These are phyloP conservation scores for Pegoplata infirma DNA, from an alignment of 2,888 invertebrate species.

Conservation along the genomic window DNA sequence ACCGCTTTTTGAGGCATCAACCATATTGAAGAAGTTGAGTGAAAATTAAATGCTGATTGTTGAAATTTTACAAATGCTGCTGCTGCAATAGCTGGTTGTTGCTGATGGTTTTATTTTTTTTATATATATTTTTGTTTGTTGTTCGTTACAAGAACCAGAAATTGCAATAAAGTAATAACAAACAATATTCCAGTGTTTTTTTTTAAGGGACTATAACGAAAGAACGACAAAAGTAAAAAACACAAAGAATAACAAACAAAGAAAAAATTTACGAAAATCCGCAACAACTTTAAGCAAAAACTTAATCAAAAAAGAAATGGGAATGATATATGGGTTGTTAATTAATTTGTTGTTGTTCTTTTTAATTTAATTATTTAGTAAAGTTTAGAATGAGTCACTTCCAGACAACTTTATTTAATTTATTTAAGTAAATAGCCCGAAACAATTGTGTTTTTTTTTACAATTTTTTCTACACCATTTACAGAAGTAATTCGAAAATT, in stretches of 20 bases:
- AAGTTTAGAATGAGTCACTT: conserved; percentile 1
- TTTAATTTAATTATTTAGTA: neutral
- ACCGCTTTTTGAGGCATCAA: conserved; percentile 52
- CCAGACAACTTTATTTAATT: neutral
- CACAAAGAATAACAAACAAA: neutral
- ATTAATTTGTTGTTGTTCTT: neutral
- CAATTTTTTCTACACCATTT: too few species aligned
- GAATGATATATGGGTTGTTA: neutral
- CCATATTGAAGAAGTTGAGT: conserved; percentile 39
- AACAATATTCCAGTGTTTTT: conserved; percentile 10
- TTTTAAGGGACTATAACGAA: neutral
- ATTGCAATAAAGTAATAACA: neutral
- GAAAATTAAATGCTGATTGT: neutral
- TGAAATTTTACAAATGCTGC: neutral
- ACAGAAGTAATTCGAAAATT: too few species aligned
- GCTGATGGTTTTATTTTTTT: too few species aligned
- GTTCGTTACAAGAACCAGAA: conserved; percentile 11
- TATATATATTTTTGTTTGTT: conserved; percentile 5
- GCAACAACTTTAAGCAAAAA: neutral
- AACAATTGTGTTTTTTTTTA: too few species aligned
- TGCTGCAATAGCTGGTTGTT: neutral
- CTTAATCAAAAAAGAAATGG: neutral
- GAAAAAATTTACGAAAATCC: neutral
- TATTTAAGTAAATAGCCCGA: neutral
- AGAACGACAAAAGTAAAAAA: neutral